phyloP scores from a whole-genome alignment of 2,888 invertebrate genomes.

The Slavum lentiscoides region DNA sequence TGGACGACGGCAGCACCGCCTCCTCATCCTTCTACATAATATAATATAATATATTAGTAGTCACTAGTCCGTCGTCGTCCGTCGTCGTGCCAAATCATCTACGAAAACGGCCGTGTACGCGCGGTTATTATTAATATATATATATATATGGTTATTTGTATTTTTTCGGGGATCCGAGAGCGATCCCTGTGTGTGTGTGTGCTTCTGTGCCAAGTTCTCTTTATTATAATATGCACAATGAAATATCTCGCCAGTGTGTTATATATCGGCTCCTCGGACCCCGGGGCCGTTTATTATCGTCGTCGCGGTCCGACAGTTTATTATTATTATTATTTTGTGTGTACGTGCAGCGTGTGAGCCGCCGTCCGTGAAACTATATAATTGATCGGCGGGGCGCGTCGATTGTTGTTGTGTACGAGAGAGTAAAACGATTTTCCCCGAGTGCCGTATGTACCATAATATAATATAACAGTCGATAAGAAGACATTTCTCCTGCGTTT shows the following conservation, averaged over 20 bases:
- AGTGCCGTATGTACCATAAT: no score
- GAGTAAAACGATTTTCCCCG: no score
- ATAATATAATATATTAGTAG: no score
- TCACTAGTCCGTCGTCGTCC: no score
- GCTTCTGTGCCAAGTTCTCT: neutral
- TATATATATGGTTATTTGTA: no score
- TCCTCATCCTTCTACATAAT: no score
- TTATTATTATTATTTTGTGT: no score
- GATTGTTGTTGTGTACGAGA: no score
- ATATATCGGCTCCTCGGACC: neutral
- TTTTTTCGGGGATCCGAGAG: neutral
- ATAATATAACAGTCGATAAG: no score
- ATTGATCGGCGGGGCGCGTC: no score
- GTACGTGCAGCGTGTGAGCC: neutral
- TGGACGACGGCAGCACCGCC: neutral
- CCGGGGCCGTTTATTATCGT: neutral
- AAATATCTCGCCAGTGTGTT: neutral
- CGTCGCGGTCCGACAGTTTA: no score
- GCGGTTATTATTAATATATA: neutral
- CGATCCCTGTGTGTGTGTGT: neutral
- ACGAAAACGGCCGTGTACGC: conserved; percentile 11
- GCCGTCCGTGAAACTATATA: conserved; percentile 36
- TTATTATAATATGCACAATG: neutral
- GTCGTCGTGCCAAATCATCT: conserved; percentile 17
- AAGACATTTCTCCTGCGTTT: no score